Base-by-base conservation (phyloP, 2,797 vertebrate species). In the Silurus lanzhouensis region DNA sequence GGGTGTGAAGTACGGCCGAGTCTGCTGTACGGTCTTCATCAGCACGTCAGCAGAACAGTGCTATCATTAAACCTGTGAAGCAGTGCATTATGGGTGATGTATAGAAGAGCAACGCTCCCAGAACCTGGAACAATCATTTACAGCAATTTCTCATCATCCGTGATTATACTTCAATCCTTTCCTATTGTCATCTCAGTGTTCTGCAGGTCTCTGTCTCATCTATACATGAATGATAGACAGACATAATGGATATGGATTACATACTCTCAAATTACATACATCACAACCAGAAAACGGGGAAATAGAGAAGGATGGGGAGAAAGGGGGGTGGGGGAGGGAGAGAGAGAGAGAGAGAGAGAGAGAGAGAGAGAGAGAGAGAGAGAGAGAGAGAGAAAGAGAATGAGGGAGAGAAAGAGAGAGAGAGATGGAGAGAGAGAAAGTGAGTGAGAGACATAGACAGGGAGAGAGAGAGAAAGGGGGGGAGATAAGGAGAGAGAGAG, bases 41-140 rank as follows among this genome's bases (percentile, higher is more conserved):
- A 87, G 81, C 5, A 0, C 46, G 12, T 52, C 70, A 52, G 71
- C 46, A 74, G 46, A 89, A 87, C 78, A 83, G 83, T 44, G 55
- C 67, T 85, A 82, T 81, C 84, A 86, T 89, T 70, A 88, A 83
- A 66, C 77, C 81, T 70, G 84, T 86, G 20, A 44, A 83, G 85
- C 48, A 55, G 67, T 87, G 82, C 87, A 76, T 87, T 90, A 77
- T 90, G 85, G 83, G 72, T 88, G 78, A 85, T 77, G 71, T 74
- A 25, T 74, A 15, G 46, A 14, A 22, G 46, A 72, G 70, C 44
- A 52, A 6, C 4, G 22, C 19, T 72, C 20, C 8, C 67, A 44
- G 68, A 46, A 71, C 68, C 38, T 46, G 68, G 67, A 71, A 72
- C 12, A 78, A 15, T 4, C 58, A 44, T 44, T 27, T 22, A 22